Evolutionary conservation across 2,797 vertebrate species (phyloP).

Genomic region (Merluccius polli): DNA sequence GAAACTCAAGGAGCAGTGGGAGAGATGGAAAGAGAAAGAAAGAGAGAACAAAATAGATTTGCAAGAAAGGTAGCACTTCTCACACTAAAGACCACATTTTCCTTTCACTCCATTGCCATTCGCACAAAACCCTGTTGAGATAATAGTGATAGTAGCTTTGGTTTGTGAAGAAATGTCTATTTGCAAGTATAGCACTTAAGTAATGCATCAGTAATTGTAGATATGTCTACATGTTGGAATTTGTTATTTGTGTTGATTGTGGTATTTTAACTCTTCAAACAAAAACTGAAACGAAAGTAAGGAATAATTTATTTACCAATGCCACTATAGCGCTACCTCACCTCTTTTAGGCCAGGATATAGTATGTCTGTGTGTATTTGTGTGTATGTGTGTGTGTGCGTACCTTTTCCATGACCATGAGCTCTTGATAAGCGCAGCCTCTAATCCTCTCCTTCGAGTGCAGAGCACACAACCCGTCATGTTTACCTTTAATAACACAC

Average conservation of each 20-base stretch:
- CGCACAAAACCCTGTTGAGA: neutral
- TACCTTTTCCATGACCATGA: conserved; percentile 24
- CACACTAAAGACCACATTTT: neutral
- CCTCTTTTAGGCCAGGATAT: neutral
- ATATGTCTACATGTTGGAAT: neutral
- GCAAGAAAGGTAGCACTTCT: neutral
- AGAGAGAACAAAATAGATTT: neutral
- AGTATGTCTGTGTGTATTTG: conserved; percentile 5
- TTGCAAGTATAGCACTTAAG: neutral
- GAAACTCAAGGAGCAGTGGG: neutral
- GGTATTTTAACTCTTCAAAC: neutral
- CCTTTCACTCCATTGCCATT: neutral
- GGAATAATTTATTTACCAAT: neutral
- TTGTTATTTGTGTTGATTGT: neutral
- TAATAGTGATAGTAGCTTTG: neutral
- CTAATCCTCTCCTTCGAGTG: conserved; percentile 46
- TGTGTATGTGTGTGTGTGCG: conserved; percentile 4
- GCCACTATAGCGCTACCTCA: neutral
- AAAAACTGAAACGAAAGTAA: neutral
- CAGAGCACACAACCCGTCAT: conserved; percentile 27
- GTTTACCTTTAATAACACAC: conserved; percentile 46
- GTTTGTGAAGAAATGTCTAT: neutral
- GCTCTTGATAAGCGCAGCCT: conserved; percentile 35
- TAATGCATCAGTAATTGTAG: neutral
- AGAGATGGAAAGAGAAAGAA: too few species aligned